Evolutionary conservation across 1,140 invertebrate genomes (phyloP).

Genomic region (Tachypleus tridentatus): DNA sequence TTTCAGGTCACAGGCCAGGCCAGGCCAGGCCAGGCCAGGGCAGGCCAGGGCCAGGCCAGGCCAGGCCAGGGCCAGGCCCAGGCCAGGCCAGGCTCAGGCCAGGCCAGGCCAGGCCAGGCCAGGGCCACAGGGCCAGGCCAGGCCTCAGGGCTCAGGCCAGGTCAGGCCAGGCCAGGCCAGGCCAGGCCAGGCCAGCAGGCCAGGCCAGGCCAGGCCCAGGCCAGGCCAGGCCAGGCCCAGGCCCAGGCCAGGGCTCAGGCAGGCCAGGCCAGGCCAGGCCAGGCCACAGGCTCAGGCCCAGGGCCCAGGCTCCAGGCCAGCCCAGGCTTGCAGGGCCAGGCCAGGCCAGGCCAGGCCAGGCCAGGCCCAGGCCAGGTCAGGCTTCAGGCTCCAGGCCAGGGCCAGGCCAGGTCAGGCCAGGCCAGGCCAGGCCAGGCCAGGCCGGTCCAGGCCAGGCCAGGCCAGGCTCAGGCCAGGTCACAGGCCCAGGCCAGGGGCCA

Average conservation of each 20-base stretch:
- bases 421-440: slow-evolving; percentile 22
- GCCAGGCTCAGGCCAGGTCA: slow-evolving; percentile 24
- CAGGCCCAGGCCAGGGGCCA: slow-evolving; percentile 19
- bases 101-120: slow-evolving; percentile 17
- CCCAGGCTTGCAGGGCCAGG: slow-evolving; percentile 22
- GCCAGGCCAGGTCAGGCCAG: too few relatives aligned
- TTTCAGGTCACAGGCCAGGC: slow-evolving; percentile 26
- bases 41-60: too few relatives aligned
- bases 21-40: slow-evolving; percentile 20
- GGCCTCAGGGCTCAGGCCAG: slow-evolving; percentile 21
- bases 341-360: slow-evolving; percentile 26
- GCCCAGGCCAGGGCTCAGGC: slow-evolving; percentile 25
- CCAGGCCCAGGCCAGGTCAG: slow-evolving; percentile 16
- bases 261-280: slow-evolving; percentile 23
- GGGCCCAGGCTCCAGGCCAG: slow-evolving; percentile 23
- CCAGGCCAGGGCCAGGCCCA: too few relatives aligned
- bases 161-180: slow-evolving; percentile 25
- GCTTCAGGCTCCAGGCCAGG: slow-evolving; percentile 17
- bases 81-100: slow-evolving; percentile 24
- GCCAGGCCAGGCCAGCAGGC: too few relatives aligned
- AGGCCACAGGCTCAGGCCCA: slow-evolving; percentile 20
- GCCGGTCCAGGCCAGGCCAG: too few relatives aligned
- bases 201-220: slow-evolving; percentile 25
- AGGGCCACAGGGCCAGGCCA: slow-evolving; percentile 19
- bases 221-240: slow-evolving; percentile 24